A percentile compares a stretch with the other conserved stretches of the same genome.
These are phyloP conservation scores for Micoletzkya japonica DNA, from an alignment of 2,888 invertebrate species.

Conservation along the genomic window DNA sequence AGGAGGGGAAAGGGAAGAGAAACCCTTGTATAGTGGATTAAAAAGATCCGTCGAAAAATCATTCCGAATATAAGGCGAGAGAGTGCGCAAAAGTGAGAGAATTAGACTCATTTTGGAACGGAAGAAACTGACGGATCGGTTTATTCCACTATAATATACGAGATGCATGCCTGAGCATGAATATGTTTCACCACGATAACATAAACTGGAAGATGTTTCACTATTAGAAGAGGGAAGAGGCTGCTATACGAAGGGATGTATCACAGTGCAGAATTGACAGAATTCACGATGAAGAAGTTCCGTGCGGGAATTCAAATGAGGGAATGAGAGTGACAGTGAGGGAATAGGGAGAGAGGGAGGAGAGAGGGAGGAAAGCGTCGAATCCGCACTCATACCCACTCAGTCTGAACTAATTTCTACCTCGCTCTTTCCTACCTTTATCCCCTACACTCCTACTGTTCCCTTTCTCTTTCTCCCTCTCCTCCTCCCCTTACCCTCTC, in stretches of 20 bases:
- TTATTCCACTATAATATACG: too few species aligned
- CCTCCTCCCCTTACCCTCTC: background rate
- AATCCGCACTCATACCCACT: background rate
- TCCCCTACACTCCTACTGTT: background rate
- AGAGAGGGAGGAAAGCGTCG: background rate
- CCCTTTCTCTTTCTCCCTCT: conserved; percentile 5
- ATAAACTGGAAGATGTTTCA: background rate
- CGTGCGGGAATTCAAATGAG: background rate
- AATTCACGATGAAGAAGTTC: too few species aligned
- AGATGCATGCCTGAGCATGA: too few species aligned
- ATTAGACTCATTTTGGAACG: background rate
- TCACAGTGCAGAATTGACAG: background rate
- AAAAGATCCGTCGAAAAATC: too few species aligned
- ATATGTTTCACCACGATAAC: background rate
- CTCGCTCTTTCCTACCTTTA: background rate
- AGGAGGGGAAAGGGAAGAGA: too few species aligned
- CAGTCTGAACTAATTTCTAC: background rate
- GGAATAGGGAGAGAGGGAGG: background rate
- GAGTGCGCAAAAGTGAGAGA: background rate
- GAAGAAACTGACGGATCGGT: too few species aligned
- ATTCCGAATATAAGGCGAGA: background rate
- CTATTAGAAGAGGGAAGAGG: background rate
- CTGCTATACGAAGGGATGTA: background rate
- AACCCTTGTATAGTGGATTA: too few species aligned
- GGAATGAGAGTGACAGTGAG: background rate